These are phyloP conservation scores for Drosophila pseudotalamancana DNA, from an alignment of 2,888 invertebrate genomes.

Conservation along the genomic window DNA sequence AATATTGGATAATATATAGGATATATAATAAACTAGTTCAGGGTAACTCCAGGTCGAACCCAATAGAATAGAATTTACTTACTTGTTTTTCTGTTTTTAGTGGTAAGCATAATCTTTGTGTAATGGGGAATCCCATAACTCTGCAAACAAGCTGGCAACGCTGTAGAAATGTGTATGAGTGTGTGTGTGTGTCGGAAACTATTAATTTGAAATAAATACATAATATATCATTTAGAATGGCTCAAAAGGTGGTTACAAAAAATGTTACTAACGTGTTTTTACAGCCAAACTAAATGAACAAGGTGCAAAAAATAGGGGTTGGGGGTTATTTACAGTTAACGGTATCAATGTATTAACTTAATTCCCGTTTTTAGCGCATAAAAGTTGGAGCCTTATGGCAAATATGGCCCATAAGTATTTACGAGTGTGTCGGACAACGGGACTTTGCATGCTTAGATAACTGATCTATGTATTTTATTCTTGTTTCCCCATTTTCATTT, in stretches of 20 bases:
- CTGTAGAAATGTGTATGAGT: constrained; percentile 17
- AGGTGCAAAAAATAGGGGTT: too few relatives aligned
- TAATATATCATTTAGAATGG: constrained; percentile 21
- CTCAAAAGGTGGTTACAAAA: constrained; percentile 11
- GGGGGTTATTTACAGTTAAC: not conserved
- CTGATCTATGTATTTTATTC: constrained; percentile 48
- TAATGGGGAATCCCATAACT: constrained; percentile 24
- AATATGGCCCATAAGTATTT: too few relatives aligned
- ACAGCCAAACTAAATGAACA: too few relatives aligned
- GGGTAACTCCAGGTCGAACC: too few relatives aligned
- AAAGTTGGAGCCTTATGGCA: constrained; percentile 17
- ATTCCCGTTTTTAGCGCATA: constrained; percentile 16
- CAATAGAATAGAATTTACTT: too few relatives aligned
- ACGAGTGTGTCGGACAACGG: constrained; percentile 7
- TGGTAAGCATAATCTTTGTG: constrained; percentile 9
- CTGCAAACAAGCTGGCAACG: constrained; percentile 32
- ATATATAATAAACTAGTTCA: too few relatives aligned
- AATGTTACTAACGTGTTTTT: constrained; percentile 13
- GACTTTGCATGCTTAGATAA: constrained; percentile 43
- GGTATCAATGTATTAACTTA: constrained; percentile 15
- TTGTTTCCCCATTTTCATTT: constrained; percentile 8
- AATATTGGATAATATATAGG: too few relatives aligned
- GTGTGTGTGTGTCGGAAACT: constrained; percentile 15
- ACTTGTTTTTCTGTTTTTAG: constrained; percentile 7
- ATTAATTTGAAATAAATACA: constrained; percentile 56